Conservation (phyloP, 2,888 invertebrate genomes). For the Ichneumoninae sp. region DNA sequence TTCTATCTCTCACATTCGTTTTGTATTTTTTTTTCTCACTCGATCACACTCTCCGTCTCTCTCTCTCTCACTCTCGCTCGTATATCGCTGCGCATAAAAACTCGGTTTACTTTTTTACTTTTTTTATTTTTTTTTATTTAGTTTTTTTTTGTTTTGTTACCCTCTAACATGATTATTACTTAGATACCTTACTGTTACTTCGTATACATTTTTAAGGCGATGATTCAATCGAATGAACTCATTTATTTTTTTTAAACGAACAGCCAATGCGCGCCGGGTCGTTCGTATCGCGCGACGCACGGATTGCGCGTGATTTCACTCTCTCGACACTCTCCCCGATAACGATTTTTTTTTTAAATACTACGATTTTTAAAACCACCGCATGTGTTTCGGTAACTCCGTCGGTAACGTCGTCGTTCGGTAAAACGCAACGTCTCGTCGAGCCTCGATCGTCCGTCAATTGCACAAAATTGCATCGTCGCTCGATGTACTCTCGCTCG, state of each 20-base stretch:
- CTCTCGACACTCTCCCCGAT: slow-evolving; percentile 52
- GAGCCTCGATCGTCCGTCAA: slow-evolving; percentile 49
- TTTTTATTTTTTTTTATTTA: slow-evolving; percentile 33
- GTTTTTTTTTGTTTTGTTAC: slow-evolving; percentile 67
- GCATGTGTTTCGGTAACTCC: slow-evolving; percentile 3
- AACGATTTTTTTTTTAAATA: slow-evolving; percentile 10
- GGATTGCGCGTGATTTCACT: slow-evolving; percentile 40
- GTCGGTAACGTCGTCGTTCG: slow-evolving; percentile 10
- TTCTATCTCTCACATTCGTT: slow-evolving; percentile 39
- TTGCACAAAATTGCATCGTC: slow-evolving; percentile 66
- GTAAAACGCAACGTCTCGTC: slow-evolving; percentile 16
- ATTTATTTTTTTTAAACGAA: slow-evolving; percentile 78
- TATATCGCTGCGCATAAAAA: slow-evolving; percentile 82
- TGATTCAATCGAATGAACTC: slow-evolving; percentile 85
- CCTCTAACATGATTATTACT: slow-evolving; percentile 84
- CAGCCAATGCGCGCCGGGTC: slow-evolving; percentile 81
- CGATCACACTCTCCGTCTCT: slow-evolving; percentile 24
- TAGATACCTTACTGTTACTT: slow-evolving; percentile 84
- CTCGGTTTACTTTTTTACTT: slow-evolving; percentile 78
- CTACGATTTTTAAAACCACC: slow-evolving; percentile 57
- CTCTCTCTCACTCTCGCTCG: slow-evolving; percentile 72
- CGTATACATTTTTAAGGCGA: slow-evolving; percentile 85
- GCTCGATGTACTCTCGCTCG: slow-evolving; percentile 51
- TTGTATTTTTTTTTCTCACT: slow-evolving; percentile 41
- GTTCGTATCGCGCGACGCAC: slow-evolving; percentile 58